Base-by-base conservation (phyloP, 2,797 vertebrate genomes). In the Lacerta viridis region DNA sequence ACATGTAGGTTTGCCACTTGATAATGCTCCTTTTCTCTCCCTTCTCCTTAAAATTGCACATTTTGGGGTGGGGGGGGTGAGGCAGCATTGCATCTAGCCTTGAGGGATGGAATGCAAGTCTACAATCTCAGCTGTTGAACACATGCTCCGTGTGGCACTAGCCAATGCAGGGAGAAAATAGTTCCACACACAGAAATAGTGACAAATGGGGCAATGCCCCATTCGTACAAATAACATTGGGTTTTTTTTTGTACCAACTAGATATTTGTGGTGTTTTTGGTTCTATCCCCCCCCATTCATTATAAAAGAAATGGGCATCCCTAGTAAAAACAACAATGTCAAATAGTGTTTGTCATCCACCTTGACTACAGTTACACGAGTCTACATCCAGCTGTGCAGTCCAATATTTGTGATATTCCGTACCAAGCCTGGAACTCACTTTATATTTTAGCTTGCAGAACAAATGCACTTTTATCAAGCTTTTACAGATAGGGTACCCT, bases 371-470 rank as follows among this genome's bases (percentile, higher is more conserved):
- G 11, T 23, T 85, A 33, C 46, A 89, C 80, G 90, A 91, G 29
- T 46, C 29, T 72, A 4, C 64, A 88, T 91, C 77, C 17, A 83
- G 5, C 4, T 90, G 0, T 75, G 55, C 29, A 29, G 29, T 83
- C 3, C 72, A 76, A 75, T 5, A 9, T 74, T 74, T 75, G 39
- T 61, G 72, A 20, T 59, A n/a, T 59, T 61, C 36, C 64, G 18
- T 43, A 88, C 36, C 78, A 91, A 74, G 2, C 3, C 43, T 9
- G 80, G 55, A 23, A 71, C n/a, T 86, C 6, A 1, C 66, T 92
- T 93, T 94, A 75, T 80, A 92, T 87, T 59, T 61, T 82, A 82
- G 43, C 36, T 91, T 91, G 68, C 50, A 91, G 71, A 86, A 33
- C 23, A 90, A 83, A 92, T 92, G 11, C 18, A 84, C 84, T 88